These are phyloP conservation scores for Perdix hodgsoniae DNA, from an alignment of 2,797 vertebrate species.

Conservation along the genomic window DNA sequence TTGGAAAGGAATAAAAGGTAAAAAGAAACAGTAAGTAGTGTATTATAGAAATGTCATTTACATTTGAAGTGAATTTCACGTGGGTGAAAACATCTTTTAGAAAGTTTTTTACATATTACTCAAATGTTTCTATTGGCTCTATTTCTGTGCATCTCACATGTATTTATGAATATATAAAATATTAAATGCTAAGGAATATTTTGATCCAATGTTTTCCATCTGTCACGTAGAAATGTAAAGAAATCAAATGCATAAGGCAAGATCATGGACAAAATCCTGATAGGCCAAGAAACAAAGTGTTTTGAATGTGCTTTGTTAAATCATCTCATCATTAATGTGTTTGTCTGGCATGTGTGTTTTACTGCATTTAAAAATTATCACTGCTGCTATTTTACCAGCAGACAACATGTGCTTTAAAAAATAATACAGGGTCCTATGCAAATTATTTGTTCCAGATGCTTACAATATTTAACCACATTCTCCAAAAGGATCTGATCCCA, in stretches of 20 bases:
- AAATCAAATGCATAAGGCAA: not conserved
- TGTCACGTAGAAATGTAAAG: not conserved
- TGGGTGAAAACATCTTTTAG: no score
- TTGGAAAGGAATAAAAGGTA: not conserved
- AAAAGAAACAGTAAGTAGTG: not conserved
- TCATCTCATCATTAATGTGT: not conserved
- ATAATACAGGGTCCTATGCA: not conserved
- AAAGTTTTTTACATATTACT: no score
- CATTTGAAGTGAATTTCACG: no score
- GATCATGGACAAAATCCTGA: not conserved
- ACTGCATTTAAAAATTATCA: not conserved
- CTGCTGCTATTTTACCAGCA: not conserved
- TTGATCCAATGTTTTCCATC: constrained; percentile 8
- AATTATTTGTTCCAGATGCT: not conserved
- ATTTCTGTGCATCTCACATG: not conserved
- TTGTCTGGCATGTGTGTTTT: not conserved
- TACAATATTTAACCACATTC: not conserved
- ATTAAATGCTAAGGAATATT: not conserved
- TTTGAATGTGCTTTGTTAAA: not conserved
- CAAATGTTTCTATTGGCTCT: not conserved
- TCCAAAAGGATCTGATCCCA: not conserved
- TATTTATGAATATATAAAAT: not conserved
- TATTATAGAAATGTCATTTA: not conserved
- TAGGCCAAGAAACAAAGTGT: not conserved
- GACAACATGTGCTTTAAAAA: not conserved